These are phyloP conservation scores for Antennarius striatus DNA, from an alignment of 2,113 vertebrate species.

Conservation along the genomic window DNA sequence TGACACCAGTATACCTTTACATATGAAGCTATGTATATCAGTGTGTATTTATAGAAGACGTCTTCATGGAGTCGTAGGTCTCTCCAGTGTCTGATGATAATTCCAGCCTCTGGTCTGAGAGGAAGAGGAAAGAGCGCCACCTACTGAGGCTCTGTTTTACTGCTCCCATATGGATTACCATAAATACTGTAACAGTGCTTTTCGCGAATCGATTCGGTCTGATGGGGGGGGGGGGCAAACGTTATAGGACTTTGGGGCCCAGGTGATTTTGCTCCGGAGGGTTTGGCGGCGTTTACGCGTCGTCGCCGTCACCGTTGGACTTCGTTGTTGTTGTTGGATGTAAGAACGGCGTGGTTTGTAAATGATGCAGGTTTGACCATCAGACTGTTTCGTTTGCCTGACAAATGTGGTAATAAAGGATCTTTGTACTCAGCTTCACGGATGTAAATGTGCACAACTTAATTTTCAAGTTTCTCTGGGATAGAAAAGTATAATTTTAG, in stretches of 20 bases:
- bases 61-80: conserved; percentile 44
- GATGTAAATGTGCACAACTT: background rate
- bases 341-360: conserved; percentile 41
- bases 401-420: conserved; percentile 64
- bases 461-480: background rate
- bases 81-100: conserved; percentile 59
- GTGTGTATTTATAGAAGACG: conserved; percentile 78
- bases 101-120: conserved; percentile 56
- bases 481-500: no score
- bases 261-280: conserved; percentile 19
- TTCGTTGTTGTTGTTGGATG: conserved; percentile 23
- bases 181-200: conserved; percentile 12
- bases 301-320: background rate
- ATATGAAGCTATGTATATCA: conserved; percentile 73
- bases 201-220: background rate
- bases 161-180: conserved; percentile 30
- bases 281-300: conserved; percentile 5
- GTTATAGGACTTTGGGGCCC: background rate
- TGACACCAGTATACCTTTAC: conserved; percentile 70
- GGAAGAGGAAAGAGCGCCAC: conserved; percentile 58
- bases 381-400: conserved; percentile 49
- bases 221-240: no score
- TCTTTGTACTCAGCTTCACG: conserved; percentile 60
- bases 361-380: conserved; percentile 30
- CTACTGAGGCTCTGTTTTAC: conserved; percentile 51